phyloP scores from a whole-genome alignment of 2,888 invertebrate species.

The Griposia aprilina region DNA sequence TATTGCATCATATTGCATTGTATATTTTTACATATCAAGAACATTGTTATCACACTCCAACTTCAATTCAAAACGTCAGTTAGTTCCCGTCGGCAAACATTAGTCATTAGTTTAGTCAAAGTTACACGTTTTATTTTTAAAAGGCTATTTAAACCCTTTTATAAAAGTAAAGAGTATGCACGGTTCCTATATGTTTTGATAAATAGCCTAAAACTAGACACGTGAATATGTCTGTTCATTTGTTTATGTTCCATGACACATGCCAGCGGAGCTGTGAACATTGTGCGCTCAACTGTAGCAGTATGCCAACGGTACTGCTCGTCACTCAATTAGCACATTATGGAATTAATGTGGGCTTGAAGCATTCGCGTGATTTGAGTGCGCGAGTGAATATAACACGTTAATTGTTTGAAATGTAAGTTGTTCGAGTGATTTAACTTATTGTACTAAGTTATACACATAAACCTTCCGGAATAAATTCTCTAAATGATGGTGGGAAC shows the following conservation, averaged over 20 bases:
- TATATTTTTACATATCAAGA: background rate
- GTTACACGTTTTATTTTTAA: background rate
- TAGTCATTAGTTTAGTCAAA: background rate
- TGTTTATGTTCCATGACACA: constrained; percentile 24
- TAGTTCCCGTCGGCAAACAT: constrained; percentile 17
- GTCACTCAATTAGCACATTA: constrained; percentile 27
- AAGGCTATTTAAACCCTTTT: background rate
- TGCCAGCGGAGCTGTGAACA: constrained; percentile 10
- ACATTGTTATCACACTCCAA: background rate
- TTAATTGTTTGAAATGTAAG: background rate
- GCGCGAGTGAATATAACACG: background rate
- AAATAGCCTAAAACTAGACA: background rate
- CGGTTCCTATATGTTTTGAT: background rate
- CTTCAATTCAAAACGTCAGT: background rate
- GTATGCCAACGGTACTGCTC: background rate
- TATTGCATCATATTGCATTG: background rate
- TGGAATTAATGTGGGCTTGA: background rate
- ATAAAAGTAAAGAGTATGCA: background rate
- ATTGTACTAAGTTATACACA: background rate
- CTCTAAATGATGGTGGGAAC: background rate
- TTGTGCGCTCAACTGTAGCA: constrained; percentile 18
- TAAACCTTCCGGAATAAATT: background rate
- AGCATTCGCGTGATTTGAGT: background rate
- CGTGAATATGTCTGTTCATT: constrained; percentile 1
- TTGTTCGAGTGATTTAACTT: constrained; percentile 8